Percentiles rank a stretch among this genome's conserved stretches.
Conservation (phyloP, 2,113 vertebrate species). For the Syngnathus typhle region DNA sequence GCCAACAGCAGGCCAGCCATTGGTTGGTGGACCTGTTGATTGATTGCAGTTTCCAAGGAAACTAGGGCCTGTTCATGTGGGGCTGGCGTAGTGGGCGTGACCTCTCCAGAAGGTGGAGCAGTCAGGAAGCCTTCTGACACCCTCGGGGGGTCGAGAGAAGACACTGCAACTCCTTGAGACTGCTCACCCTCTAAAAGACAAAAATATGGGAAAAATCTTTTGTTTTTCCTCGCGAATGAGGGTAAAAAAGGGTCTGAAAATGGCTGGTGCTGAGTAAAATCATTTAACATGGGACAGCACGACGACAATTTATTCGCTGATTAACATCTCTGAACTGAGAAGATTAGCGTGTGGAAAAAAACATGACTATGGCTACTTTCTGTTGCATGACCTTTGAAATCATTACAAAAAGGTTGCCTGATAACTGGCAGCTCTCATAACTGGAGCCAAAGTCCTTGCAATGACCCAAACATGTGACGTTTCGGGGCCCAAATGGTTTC, state of each 20-base stretch:
- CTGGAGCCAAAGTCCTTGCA: neutral
- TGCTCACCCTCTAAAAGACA: conserved; percentile 70
- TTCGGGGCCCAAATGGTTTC: neutral
- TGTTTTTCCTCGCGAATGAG: too few relatives aligned
- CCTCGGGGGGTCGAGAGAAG: conserved; percentile 73
- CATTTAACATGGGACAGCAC: too few relatives aligned
- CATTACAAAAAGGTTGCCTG: neutral
- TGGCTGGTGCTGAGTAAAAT: too few relatives aligned
- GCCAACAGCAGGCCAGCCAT: conserved; percentile 72
- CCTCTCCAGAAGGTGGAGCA: conserved; percentile 80
- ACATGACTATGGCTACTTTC: neutral
- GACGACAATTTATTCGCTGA: neutral
- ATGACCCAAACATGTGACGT: neutral
- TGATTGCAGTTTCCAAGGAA: conserved; percentile 79
- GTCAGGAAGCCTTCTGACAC: conserved; percentile 81
- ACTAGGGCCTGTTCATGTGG: conserved; percentile 75
- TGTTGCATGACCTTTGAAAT: neutral
- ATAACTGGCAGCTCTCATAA: neutral
- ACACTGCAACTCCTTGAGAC: conserved; percentile 62
- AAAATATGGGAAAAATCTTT: neutral
- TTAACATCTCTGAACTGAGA: neutral
- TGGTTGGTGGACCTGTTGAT: conserved; percentile 77
- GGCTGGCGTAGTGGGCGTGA: conserved; percentile 77
- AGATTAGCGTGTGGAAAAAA: neutral
- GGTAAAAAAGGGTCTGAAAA: too few relatives aligned